Evolutionary conservation across 1,140 invertebrate species (phyloP), one percentile per base, ranked within the genome.

Genomic region (Branchinecta lynchi): DNA sequence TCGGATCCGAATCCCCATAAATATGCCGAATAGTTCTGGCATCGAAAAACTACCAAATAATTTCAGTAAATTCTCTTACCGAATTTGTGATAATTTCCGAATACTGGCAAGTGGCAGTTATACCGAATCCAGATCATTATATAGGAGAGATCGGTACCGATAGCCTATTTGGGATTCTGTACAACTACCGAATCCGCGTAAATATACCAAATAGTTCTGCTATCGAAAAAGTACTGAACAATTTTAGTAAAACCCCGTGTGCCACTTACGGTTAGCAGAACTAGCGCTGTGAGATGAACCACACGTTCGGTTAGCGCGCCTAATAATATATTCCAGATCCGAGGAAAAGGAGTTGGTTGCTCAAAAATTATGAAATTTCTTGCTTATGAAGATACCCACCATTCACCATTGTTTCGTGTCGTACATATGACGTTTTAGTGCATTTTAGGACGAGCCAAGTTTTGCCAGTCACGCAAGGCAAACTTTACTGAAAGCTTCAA

Each of bases 231-330:
- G n/a, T 51, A 9, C 46, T n/a, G 46, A 51, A 51, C 46, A 51
- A 51, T 51, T 51, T 51, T 51, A 51, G 46, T 51, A 51, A 51
- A 51, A n/a, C n/a, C 79, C 74, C 82, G 81, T 83, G 82, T 79
- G 82, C 82, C 82, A 83, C 76, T 82, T 83, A 82, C 82, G 82
- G 82, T 83, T 83, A 81, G 81, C 82, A 82, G 82, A 83, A 83
- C 82, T 83, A 81, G 81, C 80, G 82, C 73, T 82, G 82, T 74
- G 80, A 78, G 80, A 72, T 74, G 73, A 74, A 74, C 69, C 73
- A 71, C 72, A 74, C 67, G 73, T 46, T 60, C 9, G 70, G 51
- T 20, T 60, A 60, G 6, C 17, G 51, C 51, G 51, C 51, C 51
- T 15, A 60, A 60, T 3, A 60, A 6, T 6, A 60, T 60, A 60